Evolutionary conservation across 1,140 invertebrate species (phyloP), one percentile per base, ranked within the genome.

Genomic region (Muscidifurax raptorellus): DNA sequence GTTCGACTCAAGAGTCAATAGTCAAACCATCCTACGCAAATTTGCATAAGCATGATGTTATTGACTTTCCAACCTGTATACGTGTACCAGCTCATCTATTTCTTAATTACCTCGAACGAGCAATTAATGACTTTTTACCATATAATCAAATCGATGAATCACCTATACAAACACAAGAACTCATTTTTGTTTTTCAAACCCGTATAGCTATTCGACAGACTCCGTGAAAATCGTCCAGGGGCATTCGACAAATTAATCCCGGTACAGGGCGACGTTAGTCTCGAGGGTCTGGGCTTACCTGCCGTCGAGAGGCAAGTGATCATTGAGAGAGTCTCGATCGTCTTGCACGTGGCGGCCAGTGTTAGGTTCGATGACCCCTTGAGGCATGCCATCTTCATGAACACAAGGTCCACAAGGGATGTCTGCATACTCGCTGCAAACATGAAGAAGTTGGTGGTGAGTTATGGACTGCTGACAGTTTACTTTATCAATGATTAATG

Each of bases 311-410:
- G 94, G 85, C 89, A 93, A 84, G 85, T 94, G 1, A 89, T 99
- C 1, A 93, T 93, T 4, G 94, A 96, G 3, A 94, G 95, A 88
- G 96, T 99, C 0, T 95, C 96, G 3, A 93, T 99, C 18, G 95
- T 99, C 9, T 99, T 98, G 91, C 98, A 99, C 90, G 96, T 96
- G 1, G 99, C 98, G 1, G 98, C 99, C 0, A 99, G 97, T 82
- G 96, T 99, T 69, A 96, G 96, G 89, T 99, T 99, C 90, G 97
- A 99, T 89, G 98, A 99, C 90, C 93, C 95, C 7, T 90, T 99
- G 12, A 96, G 95, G 88, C 88, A 93, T 13, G 95, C 96, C 0
- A 93, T 95, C 2, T 91, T 95, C 1, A 90, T 95, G 85, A 97
- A 97, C 85, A 93, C 95, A 0, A 91, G 95, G 64, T 96, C 96